Conservation (phyloP, 2,797 vertebrate genomes). For the Pagetopsis macropterus region DNA sequence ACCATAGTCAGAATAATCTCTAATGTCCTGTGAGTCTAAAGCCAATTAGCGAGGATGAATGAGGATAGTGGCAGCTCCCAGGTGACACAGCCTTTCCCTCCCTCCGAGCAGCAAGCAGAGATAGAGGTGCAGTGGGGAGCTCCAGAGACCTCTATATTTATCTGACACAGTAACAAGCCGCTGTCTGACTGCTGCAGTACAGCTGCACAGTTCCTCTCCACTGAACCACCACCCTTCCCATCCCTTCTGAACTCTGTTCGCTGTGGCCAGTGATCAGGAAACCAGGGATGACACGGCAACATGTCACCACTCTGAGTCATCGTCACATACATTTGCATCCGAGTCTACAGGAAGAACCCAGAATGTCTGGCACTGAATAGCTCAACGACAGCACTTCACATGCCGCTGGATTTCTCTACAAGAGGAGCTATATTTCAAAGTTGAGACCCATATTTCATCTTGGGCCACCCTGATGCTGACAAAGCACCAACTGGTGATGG, state of each 20-base stretch:
- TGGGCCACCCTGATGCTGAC: constrained; percentile 69
- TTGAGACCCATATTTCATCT: constrained; percentile 68
- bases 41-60: constrained; percentile 73
- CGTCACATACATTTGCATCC: constrained; percentile 32
- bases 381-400: constrained; percentile 41
- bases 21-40: constrained; percentile 61
- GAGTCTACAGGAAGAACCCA: constrained; percentile 17
- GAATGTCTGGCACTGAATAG: constrained; percentile 21
- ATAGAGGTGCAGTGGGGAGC: constrained; percentile 60
- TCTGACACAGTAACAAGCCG: constrained; percentile 82
- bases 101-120: constrained; percentile 57
- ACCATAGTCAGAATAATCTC: constrained; percentile 56
- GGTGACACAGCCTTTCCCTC: constrained; percentile 67
- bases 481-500: constrained; percentile 79
- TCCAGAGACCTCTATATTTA: constrained; percentile 81
- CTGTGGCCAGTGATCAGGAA: constrained; percentile 48
- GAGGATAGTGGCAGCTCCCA: constrained; percentile 68
- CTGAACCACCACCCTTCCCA: constrained; percentile 9
- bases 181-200: constrained; percentile 69
- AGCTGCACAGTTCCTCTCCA: constrained; percentile 63
- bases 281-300: constrained; percentile 45
- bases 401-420: constrained; percentile 49
- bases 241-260: constrained; percentile 11
- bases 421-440: constrained; percentile 62
- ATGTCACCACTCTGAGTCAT: constrained; percentile 56